A percentile compares a stretch with the other conserved stretches of the same genome.
Conservation (phyloP, 2,113 vertebrate species). For the Verasper variegatus region DNA sequence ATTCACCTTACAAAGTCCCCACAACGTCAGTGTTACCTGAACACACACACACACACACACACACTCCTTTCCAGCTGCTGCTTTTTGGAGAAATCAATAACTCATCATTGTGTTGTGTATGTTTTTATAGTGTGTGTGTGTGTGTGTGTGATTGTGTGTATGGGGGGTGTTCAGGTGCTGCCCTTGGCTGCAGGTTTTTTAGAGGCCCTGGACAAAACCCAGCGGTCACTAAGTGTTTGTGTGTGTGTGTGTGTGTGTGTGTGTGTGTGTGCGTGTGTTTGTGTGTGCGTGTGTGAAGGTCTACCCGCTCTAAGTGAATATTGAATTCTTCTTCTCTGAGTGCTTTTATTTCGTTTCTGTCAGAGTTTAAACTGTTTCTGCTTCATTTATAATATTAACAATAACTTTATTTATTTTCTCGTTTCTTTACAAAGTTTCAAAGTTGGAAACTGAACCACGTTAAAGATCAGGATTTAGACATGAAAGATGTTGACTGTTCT, state of each 20-base stretch:
- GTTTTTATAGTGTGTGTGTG: background rate
- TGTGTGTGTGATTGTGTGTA: background rate
- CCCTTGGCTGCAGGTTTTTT: slow-evolving; percentile 51
- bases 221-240: background rate
- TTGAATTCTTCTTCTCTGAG: background rate
- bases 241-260: background rate
- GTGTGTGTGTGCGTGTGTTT: slow-evolving; percentile 17
- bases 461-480: too few species aligned
- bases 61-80: slow-evolving; percentile 25
- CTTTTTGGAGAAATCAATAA: slow-evolving; percentile 54
- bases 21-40: too few species aligned
- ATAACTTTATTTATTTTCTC: background rate
- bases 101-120: slow-evolving; percentile 31
- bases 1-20: too few species aligned
- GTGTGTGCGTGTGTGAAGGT: slow-evolving; percentile 16
- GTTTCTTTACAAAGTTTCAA: background rate
- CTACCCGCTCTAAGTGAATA: slow-evolving; percentile 5
- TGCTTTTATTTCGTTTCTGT: background rate
- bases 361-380: background rate
- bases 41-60: background rate
- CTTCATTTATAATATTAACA: background rate
- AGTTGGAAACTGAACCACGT: too few species aligned
- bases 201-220: slow-evolving; percentile 20
- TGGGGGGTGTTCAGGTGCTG: slow-evolving; percentile 47
- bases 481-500: too few species aligned